Evolutionary conservation across 2,888 invertebrate species (phyloP).

Genomic region (Polietes domitor): DNA sequence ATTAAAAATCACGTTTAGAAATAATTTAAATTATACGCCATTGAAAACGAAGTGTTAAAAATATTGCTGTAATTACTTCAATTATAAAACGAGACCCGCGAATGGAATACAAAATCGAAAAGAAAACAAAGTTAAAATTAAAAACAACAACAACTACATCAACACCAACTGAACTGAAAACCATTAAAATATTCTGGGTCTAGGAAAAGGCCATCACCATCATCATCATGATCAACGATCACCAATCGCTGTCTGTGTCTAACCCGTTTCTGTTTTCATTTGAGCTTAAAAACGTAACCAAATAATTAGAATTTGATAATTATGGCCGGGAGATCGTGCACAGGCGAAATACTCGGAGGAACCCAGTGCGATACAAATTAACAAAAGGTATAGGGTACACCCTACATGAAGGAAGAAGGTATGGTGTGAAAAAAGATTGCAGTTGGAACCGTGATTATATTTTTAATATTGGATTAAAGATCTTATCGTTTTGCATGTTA

Average conservation of each 20-base stretch:
- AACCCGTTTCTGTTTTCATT: constrained; percentile 39
- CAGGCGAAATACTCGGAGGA: background rate
- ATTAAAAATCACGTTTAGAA: constrained; percentile 62
- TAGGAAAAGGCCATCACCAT: background rate
- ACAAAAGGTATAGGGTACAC: background rate
- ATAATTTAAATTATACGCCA: constrained; percentile 61
- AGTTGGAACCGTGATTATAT: too few species aligned
- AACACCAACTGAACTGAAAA: background rate
- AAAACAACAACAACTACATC: background rate
- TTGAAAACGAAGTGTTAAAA: constrained; percentile 62
- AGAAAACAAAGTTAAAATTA: background rate
- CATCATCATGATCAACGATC: background rate
- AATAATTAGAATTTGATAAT: constrained; percentile 59
- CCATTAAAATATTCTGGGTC: constrained; percentile 32
- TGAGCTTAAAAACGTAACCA: constrained; percentile 18
- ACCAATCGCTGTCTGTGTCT: background rate
- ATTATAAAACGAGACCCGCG: constrained; percentile 34
- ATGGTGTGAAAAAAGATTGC: too few species aligned
- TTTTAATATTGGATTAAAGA: too few species aligned
- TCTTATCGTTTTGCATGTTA: too few species aligned
- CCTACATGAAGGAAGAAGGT: background rate
- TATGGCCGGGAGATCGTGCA: constrained; percentile 2
- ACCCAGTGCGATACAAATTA: background rate
- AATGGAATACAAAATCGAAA: constrained; percentile 2
- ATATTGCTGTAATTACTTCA: constrained; percentile 58